Evolutionary conservation across 2,888 invertebrate species (phyloP).

Genomic region (Aleiodes alternator): DNA sequence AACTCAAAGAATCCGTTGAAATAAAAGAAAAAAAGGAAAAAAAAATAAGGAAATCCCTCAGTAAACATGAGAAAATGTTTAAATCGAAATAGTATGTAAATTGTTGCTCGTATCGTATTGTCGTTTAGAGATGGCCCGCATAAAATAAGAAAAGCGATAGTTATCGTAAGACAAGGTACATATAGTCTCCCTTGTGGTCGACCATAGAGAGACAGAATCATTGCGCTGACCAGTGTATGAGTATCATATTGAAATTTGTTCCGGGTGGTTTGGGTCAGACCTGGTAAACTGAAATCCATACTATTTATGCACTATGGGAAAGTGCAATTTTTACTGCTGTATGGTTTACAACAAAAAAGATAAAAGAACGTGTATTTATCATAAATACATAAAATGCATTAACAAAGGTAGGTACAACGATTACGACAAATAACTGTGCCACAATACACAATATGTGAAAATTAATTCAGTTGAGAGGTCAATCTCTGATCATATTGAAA

Average conservation of each 20-base stretch:
- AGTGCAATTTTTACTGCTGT: too few species aligned
- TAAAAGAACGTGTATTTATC: neutral
- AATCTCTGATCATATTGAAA: too few species aligned
- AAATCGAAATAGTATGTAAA: slow-evolving; percentile 30
- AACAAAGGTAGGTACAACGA: too few species aligned
- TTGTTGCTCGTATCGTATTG: slow-evolving; percentile 25
- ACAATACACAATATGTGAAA: neutral
- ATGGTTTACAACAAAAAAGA: neutral
- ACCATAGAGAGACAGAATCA: slow-evolving; percentile 14
- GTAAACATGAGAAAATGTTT: neutral
- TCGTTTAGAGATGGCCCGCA: slow-evolving; percentile 29
- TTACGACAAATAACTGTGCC: too few species aligned
- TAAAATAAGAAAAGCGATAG: slow-evolving; percentile 32
- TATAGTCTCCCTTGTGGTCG: slow-evolving; percentile 22
- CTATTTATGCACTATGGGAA: neutral
- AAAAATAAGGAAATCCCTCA: neutral
- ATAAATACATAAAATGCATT: neutral
- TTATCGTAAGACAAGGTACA: slow-evolving; percentile 5
- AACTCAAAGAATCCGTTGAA: neutral
- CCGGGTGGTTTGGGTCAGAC: slow-evolving; percentile 21
- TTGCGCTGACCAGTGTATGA: slow-evolving; percentile 7
- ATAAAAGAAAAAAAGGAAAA: neutral
- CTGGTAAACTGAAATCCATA: slow-evolving; percentile 1
- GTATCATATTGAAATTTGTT: slow-evolving; percentile 28
- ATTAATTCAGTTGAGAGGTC: neutral